Base-by-base conservation (phyloP, 2,113 vertebrate species). In the Apeltes quadracus region DNA sequence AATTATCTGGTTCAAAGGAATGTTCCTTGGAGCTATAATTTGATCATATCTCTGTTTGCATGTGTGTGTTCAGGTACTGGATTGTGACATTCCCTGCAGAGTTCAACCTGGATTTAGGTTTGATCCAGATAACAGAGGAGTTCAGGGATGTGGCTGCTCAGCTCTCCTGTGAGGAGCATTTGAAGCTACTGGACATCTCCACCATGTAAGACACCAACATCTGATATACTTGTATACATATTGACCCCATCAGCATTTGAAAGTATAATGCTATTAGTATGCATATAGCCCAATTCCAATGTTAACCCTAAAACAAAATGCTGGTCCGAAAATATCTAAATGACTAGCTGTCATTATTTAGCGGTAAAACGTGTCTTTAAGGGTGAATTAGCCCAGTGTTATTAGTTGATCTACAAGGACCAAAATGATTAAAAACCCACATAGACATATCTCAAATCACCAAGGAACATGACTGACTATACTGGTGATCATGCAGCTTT, bases 1-100 rank as follows among this genome's bases (percentile, higher is more conserved):
- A 12, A 36, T 12, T 62, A 1, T 53, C 5, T 53, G 4, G 18
- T 36, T 66, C 4, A 25, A 5, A 15, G n/a, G 53, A 38, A 44
- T 66, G 3, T 27, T 16, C 12, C 10, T 46, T 20, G 0, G 13
- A 27, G 15, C 10, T 57, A 14, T 48, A 58, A 59, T 44, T 2
- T 29, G 10, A 66, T 61, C 1, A 57, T 41, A 44, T 72, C 14
- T 29, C 3, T 25, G 18, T 23, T 34, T 34, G 4, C 32, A 4
- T 75, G 27, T 87, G 41, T 83, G 72, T 71, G 41, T 78, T 43
- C 51, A 99, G 98, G 93, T 99, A 97, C 92, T 99, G 98, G 98
- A 99, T 98, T 87, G 90, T 95, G 67, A 95, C 97, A 75, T 99
- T 99, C 84, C 98, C 98, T 70, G 98, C 98, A 0, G 98, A 98